Evolutionary conservation across 1,140 invertebrate genomes (phyloP).

Genomic region (Papilio xuthus): DNA sequence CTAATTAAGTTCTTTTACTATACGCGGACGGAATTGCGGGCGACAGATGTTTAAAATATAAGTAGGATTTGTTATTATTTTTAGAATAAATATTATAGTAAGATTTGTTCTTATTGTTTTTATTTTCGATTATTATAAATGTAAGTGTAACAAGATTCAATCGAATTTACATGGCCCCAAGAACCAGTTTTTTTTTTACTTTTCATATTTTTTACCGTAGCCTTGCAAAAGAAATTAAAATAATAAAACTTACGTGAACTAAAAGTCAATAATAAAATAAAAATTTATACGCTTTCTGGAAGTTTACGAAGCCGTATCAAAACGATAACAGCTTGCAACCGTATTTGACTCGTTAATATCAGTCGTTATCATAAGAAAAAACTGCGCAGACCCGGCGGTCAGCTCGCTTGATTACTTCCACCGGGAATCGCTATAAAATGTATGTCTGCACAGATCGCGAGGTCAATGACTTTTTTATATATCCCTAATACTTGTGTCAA

Average conservation of each 20-base stretch:
- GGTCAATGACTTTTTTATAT: constrained; percentile 41
- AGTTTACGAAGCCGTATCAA: constrained; percentile 18
- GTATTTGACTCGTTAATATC: constrained; percentile 3
- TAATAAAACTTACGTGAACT: background rate
- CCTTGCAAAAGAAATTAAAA: background rate
- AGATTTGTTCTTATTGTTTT: too few relatives aligned
- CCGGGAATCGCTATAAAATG: constrained; percentile 31
- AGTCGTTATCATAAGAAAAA: constrained; percentile 39
- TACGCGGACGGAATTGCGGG: too few relatives aligned
- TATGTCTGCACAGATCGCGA: constrained; percentile 25
- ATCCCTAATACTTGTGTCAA: background rate
- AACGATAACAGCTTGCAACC: constrained; percentile 17
- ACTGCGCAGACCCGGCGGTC: constrained; percentile 39
- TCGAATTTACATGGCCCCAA: background rate
- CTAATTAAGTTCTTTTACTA: too few relatives aligned
- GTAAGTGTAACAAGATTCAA: too few relatives aligned
- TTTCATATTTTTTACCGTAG: background rate
- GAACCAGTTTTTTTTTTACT: background rate
- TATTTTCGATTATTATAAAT: too few relatives aligned
- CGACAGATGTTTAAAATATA: too few relatives aligned
- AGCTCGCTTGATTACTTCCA: constrained; percentile 40
- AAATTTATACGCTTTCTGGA: constrained; percentile 10
- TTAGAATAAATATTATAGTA: too few relatives aligned
- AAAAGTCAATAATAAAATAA: constrained; percentile 19
- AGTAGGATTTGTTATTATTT: too few relatives aligned